These are phyloP conservation scores for Sebastes vulpes DNA, from an alignment of 2,797 vertebrate species.

Conservation along the genomic window DNA sequence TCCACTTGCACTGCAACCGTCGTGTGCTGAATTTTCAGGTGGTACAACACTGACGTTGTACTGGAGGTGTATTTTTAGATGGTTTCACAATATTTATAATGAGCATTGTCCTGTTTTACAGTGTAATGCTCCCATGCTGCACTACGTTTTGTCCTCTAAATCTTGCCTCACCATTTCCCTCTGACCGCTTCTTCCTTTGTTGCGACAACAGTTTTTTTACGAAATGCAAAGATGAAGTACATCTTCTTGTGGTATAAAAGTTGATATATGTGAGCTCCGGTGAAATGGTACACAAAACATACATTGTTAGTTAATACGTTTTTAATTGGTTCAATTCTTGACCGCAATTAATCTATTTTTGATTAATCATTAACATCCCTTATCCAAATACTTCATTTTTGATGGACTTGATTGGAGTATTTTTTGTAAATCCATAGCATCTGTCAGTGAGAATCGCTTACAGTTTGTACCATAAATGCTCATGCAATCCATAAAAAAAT, in stretches of 20 bases:
- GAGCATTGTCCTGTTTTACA: too few species aligned
- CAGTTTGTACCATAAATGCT: neutral
- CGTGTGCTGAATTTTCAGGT: too few species aligned
- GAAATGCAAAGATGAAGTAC: neutral
- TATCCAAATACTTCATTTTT: neutral
- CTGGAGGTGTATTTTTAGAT: neutral
- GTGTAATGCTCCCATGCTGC: too few species aligned
- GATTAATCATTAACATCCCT: neutral
- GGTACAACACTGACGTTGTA: neutral
- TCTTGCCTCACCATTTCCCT: too few species aligned
- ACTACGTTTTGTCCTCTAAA: too few species aligned
- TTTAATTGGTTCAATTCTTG: neutral
- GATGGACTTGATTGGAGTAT: neutral
- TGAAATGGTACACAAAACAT: neutral
- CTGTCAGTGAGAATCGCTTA: neutral
- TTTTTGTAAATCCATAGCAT: neutral
- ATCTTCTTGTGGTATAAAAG: neutral
- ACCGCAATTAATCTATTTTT: too few species aligned
- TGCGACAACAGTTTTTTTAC: fast-evolving
- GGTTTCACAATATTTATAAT: too few species aligned
- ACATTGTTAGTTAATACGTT: neutral
- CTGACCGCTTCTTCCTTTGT: too few species aligned
- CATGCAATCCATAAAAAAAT: neutral
- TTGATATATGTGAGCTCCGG: too few species aligned
- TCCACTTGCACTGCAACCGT: too few species aligned